phyloP scores from a whole-genome alignment of 1,140 invertebrate genomes.

The Lithobius niger region DNA sequence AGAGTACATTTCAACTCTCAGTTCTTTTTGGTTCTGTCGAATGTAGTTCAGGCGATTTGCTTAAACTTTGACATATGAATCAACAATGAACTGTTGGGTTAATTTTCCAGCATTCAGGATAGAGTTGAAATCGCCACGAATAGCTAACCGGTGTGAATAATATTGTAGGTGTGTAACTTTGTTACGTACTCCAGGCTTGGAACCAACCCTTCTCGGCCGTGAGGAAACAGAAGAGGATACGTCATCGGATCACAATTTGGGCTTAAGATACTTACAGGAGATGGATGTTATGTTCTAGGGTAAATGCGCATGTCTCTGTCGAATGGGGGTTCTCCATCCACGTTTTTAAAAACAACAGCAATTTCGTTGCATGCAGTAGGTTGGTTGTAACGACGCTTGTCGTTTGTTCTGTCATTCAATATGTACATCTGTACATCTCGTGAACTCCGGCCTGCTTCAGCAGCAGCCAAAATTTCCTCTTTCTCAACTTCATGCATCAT shows the following conservation, averaged over 20 bases:
- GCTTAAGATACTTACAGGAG: background rate
- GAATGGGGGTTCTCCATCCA: conserved; percentile 1
- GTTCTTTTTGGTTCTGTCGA: conserved; percentile 16
- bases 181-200: background rate
- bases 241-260: conserved; percentile 8
- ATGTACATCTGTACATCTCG: background rate
- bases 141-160: too few relatives aligned
- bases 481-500: background rate
- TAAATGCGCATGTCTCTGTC: conserved; percentile 4
- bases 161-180: too few relatives aligned
- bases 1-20: conserved; percentile 19
- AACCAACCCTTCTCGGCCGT: conserved; percentile 13
- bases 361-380: conserved; percentile 3
- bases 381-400: background rate
- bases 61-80: conserved; percentile 20
- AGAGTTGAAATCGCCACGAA: too few relatives aligned
- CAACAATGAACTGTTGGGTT: conserved; percentile 21
- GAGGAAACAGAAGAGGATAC: conserved; percentile 19
- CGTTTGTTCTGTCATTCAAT: background rate
- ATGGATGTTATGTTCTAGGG: background rate
- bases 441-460: too few relatives aligned
- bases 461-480: background rate
- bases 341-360: conserved; percentile 2
- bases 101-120: conserved; percentile 20
- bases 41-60: conserved; percentile 16